A percentile compares a stretch with the other conserved stretches of the same genome.
Evolutionary conservation across 2,888 invertebrate genomes (phyloP).

Genomic region (Encarsia formosa): DNA sequence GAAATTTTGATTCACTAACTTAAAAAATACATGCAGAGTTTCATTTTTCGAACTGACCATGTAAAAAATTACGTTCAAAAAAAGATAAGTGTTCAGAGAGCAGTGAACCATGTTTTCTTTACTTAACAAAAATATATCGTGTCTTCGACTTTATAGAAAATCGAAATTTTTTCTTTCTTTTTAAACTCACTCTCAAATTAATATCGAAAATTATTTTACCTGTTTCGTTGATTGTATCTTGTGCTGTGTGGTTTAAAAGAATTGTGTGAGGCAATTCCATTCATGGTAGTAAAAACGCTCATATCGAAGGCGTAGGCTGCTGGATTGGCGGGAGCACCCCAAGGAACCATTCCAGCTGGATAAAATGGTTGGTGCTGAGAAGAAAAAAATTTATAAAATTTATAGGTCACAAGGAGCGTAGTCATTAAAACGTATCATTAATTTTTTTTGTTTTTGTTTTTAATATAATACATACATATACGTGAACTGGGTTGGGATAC

Average conservation of each 20-base stretch:
- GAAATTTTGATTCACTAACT: too few species aligned
- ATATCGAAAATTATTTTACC: slow-evolving; percentile 34
- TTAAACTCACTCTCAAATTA: background rate
- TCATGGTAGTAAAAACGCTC: slow-evolving; percentile 68
- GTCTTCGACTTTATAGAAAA: too few species aligned
- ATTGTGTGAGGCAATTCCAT: slow-evolving; percentile 67
- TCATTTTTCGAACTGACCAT: too few species aligned
- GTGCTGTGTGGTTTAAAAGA: slow-evolving; percentile 59
- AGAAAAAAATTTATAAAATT: slow-evolving; percentile 19
- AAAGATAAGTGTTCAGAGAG: too few species aligned
- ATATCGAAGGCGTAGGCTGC: slow-evolving; percentile 66
- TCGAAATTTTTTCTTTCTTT: too few species aligned
- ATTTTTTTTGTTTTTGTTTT: too few species aligned
- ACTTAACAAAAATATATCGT: too few species aligned
- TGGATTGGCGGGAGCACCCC: slow-evolving; percentile 49
- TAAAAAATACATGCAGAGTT: too few species aligned
- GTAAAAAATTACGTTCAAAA: too few species aligned
- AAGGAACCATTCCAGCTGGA: slow-evolving; percentile 59
- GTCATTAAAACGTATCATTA: too few species aligned
- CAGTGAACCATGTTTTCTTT: too few species aligned
- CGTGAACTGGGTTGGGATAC: slow-evolving; percentile 60
- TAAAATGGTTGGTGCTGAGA: slow-evolving; percentile 63
- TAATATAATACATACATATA: slow-evolving; percentile 58
- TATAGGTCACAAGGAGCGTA: too few species aligned
- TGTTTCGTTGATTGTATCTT: slow-evolving; percentile 50